These are phyloP conservation scores for Melanocharis versteri DNA, from an alignment of 2,113 vertebrate genomes.

Conservation along the genomic window DNA sequence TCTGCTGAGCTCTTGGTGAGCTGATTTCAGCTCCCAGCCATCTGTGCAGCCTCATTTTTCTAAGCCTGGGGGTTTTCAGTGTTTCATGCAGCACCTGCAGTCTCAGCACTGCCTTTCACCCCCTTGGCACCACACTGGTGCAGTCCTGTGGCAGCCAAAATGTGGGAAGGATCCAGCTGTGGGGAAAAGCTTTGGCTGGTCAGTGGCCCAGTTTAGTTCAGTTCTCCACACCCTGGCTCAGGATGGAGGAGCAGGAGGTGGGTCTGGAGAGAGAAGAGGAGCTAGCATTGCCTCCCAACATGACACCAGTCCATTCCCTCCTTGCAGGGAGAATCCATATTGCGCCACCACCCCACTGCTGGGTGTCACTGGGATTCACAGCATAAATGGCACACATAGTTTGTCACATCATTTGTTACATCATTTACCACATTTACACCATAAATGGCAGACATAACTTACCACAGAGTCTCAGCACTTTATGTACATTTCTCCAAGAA, in stretches of 20 bases:
- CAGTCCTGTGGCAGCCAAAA: neutral
- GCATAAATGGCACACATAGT: neutral
- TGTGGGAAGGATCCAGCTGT: neutral
- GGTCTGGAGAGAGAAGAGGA: neutral
- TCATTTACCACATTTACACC: neutral
- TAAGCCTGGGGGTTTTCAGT: neutral
- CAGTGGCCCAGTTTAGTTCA: neutral
- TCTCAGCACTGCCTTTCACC: neutral
- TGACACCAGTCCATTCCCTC: neutral
- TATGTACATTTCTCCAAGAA: neutral
- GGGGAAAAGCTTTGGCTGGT: neutral
- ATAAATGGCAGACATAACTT: neutral
- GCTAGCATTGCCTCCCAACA: neutral
- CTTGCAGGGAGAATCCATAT: neutral
- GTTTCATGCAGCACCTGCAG: neutral
- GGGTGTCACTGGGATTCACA: neutral
- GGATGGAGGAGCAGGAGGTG: neutral
- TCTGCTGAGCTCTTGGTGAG: neutral
- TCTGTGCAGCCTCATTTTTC: neutral
- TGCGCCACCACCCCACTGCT: neutral
- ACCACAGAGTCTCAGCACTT: neutral
- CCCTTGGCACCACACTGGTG: neutral
- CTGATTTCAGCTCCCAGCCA: neutral
- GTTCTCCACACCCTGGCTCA: neutral
- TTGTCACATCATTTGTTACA: neutral